These are phyloP conservation scores for Leucoma salicis DNA, from an alignment of 2,888 invertebrate species.

Conservation along the genomic window DNA sequence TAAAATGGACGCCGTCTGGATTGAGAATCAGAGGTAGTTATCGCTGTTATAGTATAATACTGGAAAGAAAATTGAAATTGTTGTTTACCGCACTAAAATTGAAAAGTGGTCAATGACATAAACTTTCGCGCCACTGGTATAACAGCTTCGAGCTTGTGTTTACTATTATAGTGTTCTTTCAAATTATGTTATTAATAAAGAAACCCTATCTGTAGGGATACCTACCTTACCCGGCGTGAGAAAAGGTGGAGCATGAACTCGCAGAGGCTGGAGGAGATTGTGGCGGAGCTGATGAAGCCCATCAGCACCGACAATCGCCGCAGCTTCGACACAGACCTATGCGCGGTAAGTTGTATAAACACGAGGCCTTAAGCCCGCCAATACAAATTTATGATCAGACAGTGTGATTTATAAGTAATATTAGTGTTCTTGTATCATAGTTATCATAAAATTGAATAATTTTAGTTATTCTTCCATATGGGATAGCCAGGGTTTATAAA, in stretches of 20 bases:
- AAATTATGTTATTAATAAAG: constrained; percentile 66
- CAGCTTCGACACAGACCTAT: constrained; percentile 70
- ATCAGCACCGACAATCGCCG: constrained; percentile 64
- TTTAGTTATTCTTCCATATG: background rate
- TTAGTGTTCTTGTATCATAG: background rate
- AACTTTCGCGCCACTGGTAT: constrained; percentile 71
- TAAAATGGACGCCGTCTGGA: constrained; percentile 75
- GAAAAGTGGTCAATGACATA: constrained; percentile 60
- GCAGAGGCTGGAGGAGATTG: constrained; percentile 66
- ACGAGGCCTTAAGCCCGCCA: constrained; percentile 16
- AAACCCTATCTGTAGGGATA: constrained; percentile 64
- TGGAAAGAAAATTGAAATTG: constrained; percentile 22
- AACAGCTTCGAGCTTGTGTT: constrained; percentile 42
- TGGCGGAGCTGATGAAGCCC: constrained; percentile 72
- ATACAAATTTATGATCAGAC: background rate
- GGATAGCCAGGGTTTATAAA: background rate
- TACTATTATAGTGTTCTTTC: constrained; percentile 42
- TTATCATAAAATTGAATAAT: background rate
- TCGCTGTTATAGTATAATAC: constrained; percentile 1
- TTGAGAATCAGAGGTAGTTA: constrained; percentile 56
- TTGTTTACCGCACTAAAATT: constrained; percentile 44
- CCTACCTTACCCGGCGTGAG: constrained; percentile 52
- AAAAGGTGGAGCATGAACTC: constrained; percentile 75
- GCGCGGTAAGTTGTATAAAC: constrained; percentile 56
- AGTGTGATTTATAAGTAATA: background rate